A percentile compares a stretch with the other conserved stretches of the same genome.
Evolutionary conservation across 2,797 vertebrate species (phyloP).

Genomic region (Fratercula arctica): DNA sequence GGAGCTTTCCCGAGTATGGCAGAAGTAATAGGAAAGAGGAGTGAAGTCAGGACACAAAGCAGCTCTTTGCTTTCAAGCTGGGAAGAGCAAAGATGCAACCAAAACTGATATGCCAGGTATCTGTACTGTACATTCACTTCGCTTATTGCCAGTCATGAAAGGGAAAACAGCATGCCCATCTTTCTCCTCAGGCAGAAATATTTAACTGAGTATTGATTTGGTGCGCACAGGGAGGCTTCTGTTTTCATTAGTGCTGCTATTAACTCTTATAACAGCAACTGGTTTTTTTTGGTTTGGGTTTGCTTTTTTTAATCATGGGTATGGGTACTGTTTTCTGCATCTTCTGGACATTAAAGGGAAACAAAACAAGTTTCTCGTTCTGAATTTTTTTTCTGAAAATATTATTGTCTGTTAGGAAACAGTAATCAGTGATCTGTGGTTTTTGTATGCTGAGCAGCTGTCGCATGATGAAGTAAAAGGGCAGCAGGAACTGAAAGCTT

Average conservation of each 20-base stretch:
- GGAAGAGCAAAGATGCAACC: not conserved
- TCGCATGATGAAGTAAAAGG: constrained; percentile 74
- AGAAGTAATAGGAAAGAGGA: not conserved
- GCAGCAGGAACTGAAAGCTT: constrained; percentile 86
- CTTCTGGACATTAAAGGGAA: not conserved
- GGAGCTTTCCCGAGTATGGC: not conserved
- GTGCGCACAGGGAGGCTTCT: not conserved
- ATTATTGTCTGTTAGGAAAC: not conserved
- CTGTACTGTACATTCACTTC: not conserved
- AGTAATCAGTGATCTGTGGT: not conserved
- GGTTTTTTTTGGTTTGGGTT: not conserved
- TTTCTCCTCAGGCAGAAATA: not conserved
- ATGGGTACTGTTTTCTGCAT: not conserved
- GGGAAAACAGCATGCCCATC: not conserved
- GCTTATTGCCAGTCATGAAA: not conserved
- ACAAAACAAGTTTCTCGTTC: not conserved
- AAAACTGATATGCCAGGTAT: not conserved
- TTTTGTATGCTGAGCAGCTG: constrained; percentile 76
- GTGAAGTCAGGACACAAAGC: not conserved
- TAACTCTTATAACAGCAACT: not conserved
- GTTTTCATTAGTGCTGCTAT: not conserved
- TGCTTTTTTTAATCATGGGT: not conserved
- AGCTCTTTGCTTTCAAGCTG: not conserved
- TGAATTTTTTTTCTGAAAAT: not conserved
- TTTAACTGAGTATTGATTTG: not conserved